phyloP scores from a whole-genome alignment of 2,888 invertebrate species.

The Colletes collaris region DNA sequence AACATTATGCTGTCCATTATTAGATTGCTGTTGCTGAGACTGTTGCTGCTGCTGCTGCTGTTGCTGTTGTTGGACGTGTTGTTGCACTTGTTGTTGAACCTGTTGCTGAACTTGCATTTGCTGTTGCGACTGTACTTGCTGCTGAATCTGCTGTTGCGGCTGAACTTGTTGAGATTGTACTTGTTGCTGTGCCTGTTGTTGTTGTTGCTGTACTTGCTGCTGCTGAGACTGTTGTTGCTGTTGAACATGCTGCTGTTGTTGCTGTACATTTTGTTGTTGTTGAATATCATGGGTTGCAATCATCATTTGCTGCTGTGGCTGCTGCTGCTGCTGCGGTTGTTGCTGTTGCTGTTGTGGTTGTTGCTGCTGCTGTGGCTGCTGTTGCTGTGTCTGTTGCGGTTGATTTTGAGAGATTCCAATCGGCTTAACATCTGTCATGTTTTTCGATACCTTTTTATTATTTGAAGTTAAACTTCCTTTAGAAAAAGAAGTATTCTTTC shows the following conservation, averaged over 20 bases:
- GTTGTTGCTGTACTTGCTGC: constrained; percentile 57
- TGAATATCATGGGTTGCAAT: constrained; percentile 64
- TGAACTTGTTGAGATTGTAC: constrained; percentile 80
- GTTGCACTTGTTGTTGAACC: constrained; percentile 73
- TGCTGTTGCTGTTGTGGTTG: constrained; percentile 69
- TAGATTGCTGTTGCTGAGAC: constrained; percentile 76
- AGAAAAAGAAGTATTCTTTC: constrained; percentile 47
- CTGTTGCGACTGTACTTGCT: constrained; percentile 73
- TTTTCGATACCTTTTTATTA: constrained; percentile 55
- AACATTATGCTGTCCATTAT: constrained; percentile 77
- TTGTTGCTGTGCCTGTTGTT: constrained; percentile 74
- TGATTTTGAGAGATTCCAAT: constrained; percentile 79
- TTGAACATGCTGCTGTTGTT: constrained; percentile 76
- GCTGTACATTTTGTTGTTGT: constrained; percentile 69
- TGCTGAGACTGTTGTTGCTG: constrained; percentile 70
- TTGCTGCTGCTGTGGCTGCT: constrained; percentile 68
- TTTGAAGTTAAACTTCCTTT: constrained; percentile 44
- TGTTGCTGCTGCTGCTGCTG: constrained; percentile 76
- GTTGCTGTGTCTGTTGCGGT: constrained; percentile 73
- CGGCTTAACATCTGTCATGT: constrained; percentile 78
- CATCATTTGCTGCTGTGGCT: constrained; percentile 75
- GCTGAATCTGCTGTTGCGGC: constrained; percentile 77
- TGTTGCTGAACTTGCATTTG: constrained; percentile 75
- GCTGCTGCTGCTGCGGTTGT: constrained; percentile 76
- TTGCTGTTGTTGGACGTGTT: constrained; percentile 78